Conservation (phyloP, 2,888 invertebrate species). For the Lasius fuliginosus region DNA sequence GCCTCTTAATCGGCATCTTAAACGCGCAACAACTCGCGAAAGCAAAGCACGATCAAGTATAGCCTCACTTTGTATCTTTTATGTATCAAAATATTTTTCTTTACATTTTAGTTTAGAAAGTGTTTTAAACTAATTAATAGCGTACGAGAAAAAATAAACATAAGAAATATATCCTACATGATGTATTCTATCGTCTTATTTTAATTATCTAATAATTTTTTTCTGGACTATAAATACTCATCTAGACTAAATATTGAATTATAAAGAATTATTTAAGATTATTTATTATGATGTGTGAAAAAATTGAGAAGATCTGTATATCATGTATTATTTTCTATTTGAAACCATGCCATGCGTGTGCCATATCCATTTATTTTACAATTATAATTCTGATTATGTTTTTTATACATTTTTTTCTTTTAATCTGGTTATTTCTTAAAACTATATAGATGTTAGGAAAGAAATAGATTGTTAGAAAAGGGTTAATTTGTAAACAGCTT, state of each 20-base stretch:
- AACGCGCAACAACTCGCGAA: neutral
- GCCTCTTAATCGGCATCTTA: constrained; percentile 11
- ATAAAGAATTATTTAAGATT: too few relatives aligned
- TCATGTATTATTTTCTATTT: too few relatives aligned
- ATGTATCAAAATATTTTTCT: neutral
- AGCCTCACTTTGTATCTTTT: neutral
- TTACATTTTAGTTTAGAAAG: neutral
- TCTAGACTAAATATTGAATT: too few relatives aligned
- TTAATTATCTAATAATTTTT: neutral
- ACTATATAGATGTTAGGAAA: too few relatives aligned
- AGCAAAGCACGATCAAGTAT: neutral
- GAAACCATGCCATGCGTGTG: too few relatives aligned
- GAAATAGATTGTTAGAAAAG: too few relatives aligned
- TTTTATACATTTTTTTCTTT: neutral
- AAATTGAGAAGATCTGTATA: too few relatives aligned
- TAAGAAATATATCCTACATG: neutral
- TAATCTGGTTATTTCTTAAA: neutral
- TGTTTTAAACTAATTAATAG: neutral
- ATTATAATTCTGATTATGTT: too few relatives aligned
- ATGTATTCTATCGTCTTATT: neutral
- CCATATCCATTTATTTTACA: too few relatives aligned
- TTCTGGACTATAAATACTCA: neutral
- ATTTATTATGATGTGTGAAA: too few relatives aligned
- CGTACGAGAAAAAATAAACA: neutral
- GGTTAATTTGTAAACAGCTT: too few relatives aligned